phyloP scores from a whole-genome alignment of 2,888 invertebrate species.

The Netelia fuscicornis region DNA sequence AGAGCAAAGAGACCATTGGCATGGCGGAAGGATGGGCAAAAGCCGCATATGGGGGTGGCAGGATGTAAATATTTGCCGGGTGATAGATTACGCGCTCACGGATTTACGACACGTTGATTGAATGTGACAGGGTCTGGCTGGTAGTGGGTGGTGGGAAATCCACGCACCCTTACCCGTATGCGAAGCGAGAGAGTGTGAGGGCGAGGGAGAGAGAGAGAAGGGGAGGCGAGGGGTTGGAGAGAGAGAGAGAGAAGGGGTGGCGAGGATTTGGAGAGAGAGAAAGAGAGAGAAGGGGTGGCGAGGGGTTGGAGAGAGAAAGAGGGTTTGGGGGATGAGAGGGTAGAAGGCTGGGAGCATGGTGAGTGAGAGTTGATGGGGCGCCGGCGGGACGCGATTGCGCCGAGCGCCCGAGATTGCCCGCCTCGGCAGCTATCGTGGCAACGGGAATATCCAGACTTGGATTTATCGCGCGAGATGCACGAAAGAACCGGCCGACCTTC shows the following conservation, averaged over 20 bases:
- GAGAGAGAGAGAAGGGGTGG: slow-evolving; percentile 23
- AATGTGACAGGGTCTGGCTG: slow-evolving; percentile 72
- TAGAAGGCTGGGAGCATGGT: no score
- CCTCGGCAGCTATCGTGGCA: slow-evolving; percentile 45
- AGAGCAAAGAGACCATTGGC: slow-evolving; percentile 17
- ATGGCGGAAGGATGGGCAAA: slow-evolving; percentile 12
- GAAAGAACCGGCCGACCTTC: not conserved
- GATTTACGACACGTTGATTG: slow-evolving; percentile 79
- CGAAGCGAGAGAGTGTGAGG: slow-evolving; percentile 43
- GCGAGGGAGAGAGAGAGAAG: not conserved
- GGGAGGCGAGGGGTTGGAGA: slow-evolving; percentile 47
- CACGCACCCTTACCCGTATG: slow-evolving; percentile 37
- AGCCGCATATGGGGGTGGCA: slow-evolving; percentile 25
- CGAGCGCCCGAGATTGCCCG: slow-evolving; percentile 61
- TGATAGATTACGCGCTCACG: slow-evolving; percentile 76
- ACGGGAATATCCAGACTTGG: slow-evolving; percentile 61
- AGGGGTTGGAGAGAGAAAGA: slow-evolving; percentile 12
- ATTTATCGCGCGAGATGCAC: slow-evolving; percentile 64
- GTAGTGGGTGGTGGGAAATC: slow-evolving; percentile 33
- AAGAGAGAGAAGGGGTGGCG: slow-evolving; percentile 30
- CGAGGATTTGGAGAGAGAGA: slow-evolving; percentile 24
- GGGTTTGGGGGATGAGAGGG: not conserved
- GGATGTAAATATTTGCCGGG: slow-evolving; percentile 76
- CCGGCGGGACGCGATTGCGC: slow-evolving; percentile 69
- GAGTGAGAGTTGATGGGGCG: slow-evolving; percentile 68